Evolutionary conservation across 2,113 vertebrate species (phyloP).

Genomic region (Elephas maximus): DNA sequence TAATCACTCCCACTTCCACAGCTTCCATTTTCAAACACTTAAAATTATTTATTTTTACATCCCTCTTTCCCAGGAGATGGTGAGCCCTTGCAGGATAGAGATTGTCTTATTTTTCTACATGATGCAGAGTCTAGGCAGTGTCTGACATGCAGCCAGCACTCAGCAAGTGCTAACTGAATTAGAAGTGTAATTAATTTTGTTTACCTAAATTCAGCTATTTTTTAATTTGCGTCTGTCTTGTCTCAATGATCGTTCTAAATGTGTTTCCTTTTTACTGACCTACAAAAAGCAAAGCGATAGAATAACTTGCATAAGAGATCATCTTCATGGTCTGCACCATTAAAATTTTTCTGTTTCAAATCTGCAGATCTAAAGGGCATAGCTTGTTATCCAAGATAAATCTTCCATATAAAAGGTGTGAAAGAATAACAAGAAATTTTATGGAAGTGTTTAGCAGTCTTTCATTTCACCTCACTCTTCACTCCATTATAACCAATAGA

Average conservation of each 20-base stretch:
- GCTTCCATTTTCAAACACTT: conserved; percentile 1
- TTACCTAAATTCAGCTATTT: conserved; percentile 45
- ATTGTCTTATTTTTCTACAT: not conserved
- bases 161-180: conserved; percentile 10
- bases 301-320: conserved; percentile 16
- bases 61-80: not conserved
- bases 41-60: not conserved
- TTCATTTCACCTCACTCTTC: not conserved
- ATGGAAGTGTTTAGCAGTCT: conserved; percentile 29
- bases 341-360: conserved; percentile 53
- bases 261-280: not conserved
- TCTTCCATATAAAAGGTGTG: not conserved
- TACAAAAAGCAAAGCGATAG: conserved; percentile 12
- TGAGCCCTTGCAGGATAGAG: not conserved
- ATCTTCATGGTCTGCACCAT: not conserved
- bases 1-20: not conserved
- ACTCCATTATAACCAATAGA: not conserved
- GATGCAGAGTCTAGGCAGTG: not conserved
- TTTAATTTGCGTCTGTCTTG: conserved; percentile 4
- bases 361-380: not conserved
- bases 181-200: conserved; percentile 40
- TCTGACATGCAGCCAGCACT: not conserved
- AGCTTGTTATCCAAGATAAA: not conserved
- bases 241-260: not conserved
- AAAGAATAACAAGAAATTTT: conserved; percentile 11